phyloP scores from a whole-genome alignment of 2,888 invertebrate species.

The Drosophila neotestacea region DNA sequence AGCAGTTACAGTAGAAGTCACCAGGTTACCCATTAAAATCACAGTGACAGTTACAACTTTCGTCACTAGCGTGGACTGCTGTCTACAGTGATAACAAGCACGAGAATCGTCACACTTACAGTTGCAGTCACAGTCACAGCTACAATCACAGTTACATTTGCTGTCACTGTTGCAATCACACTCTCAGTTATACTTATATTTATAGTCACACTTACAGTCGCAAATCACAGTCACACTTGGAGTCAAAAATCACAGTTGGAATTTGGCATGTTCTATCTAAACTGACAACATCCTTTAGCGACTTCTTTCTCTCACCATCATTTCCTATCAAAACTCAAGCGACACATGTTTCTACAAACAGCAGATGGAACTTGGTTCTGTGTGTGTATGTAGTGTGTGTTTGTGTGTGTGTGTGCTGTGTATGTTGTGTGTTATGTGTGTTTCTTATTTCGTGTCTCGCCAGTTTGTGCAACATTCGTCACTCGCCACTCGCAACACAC shows the following conservation, averaged over 20 bases:
- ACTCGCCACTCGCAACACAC: constrained; percentile 41
- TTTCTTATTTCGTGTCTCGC: constrained; percentile 23
- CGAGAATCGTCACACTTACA: not conserved
- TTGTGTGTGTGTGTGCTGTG: constrained; percentile 10
- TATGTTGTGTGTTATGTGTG: constrained; percentile 19
- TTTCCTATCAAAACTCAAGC: constrained; percentile 8
- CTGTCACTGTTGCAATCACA: not conserved
- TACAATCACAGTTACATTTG: not conserved
- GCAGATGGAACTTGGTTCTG: constrained; percentile 8
- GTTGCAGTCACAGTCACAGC: not conserved
- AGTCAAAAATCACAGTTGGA: not conserved
- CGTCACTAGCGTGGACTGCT: too few relatives aligned
- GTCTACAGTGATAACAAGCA: not conserved
- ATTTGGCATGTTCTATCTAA: constrained; percentile 1
- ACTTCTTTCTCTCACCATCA: not conserved
- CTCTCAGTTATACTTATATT: not conserved
- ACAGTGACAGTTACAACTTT: not conserved
- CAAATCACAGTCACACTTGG: not conserved
- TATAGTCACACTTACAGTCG: not conserved
- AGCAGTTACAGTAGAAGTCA: not conserved
- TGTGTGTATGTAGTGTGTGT: constrained; percentile 13
- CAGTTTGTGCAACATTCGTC: constrained; percentile 43
- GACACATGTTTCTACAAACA: constrained; percentile 30
- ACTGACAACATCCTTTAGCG: constrained; percentile 25
- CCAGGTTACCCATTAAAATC: not conserved